Conservation (phyloP, 2,113 vertebrate species). For the Lepidothrix coronata region DNA sequence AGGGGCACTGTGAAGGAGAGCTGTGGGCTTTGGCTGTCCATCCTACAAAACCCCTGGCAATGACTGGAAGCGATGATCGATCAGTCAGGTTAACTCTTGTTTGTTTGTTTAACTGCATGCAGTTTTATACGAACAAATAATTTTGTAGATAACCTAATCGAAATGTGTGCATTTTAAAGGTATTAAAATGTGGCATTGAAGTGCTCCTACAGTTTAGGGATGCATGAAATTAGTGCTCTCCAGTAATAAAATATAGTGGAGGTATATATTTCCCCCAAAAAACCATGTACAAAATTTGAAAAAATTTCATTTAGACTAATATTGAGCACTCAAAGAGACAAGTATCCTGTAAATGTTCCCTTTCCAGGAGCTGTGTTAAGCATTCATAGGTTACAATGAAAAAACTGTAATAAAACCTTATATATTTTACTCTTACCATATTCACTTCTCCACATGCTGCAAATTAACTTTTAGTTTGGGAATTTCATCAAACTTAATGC, state of each 20-base stretch:
- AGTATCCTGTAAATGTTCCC: not conserved
- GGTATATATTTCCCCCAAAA: not conserved
- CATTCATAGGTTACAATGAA: not conserved
- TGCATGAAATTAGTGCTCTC: not conserved
- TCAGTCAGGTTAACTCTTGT: slow-evolving; percentile 87
- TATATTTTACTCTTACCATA: not conserved
- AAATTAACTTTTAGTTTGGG: not conserved
- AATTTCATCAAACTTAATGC: not conserved
- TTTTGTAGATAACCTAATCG: not conserved
- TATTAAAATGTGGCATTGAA: not conserved
- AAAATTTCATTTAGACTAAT: not conserved
- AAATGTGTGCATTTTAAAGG: not conserved
- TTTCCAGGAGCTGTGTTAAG: not conserved
- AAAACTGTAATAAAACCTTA: not conserved
- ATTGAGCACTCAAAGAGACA: not conserved
- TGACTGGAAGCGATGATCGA: slow-evolving; percentile 97
- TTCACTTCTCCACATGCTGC: not conserved
- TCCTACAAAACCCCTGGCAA: slow-evolving; percentile 94
- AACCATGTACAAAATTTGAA: not conserved
- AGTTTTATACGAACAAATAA: not conserved
- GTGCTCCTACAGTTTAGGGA: not conserved
- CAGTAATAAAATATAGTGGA: not conserved
- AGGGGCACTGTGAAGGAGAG: slow-evolving; percentile 98
- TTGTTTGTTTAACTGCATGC: not conserved
- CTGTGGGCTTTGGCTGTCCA: slow-evolving; percentile 98